Evolutionary conservation across 2,113 vertebrate genomes (phyloP), one percentile per base, ranked within the genome.

Genomic region (Tinamus guttatus): DNA sequence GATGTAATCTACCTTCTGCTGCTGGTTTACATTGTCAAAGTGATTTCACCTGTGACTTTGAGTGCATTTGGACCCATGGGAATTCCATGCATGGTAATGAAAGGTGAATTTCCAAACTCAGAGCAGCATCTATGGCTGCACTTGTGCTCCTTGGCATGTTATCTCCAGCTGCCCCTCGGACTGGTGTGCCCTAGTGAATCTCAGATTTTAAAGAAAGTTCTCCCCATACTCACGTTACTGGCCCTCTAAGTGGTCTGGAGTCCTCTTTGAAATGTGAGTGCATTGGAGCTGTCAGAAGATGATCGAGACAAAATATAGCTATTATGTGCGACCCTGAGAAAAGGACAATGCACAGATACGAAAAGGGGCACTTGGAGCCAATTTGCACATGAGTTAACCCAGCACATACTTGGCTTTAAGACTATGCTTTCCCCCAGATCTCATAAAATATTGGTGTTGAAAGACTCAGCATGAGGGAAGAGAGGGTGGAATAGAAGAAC

Each of bases 401-500:
- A 36, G 60, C 59, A 11, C 27, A 15, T 25, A 40, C 49, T n/a
- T 40, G 56, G n/a, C n/a, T 22, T 4, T 2, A 82, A 80, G 43
- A 58, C 4, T 41, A 64, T 0, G 0, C 45, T 85, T 90, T 90
- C 45, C 64, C 54, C 34, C 59, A 88, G 67, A 83, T 54, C 7
- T 58, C 45, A 43, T 34, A 21, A 89, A 74, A 70, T 67, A 36
- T 8, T 71, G 25, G 11, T 41, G 17, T 58, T 86, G 49, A 78
- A 84, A 93, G 59, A 51, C 16, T 69, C 40, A 17, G 59, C 4
- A 3, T 21, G 38, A 73, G 51, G 21, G 28, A 64, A 64, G 30
- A 43, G 62, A 87, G 38, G 79, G 76, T 59, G 64, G 54, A 79
- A 79, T 8, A 76, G 88, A 88, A 88, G 71, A 93, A 59, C 81